Percentiles rank a stretch among this genome's conserved stretches.
These are phyloP conservation scores for Artemisiospiza belli DNA, from an alignment of 2,113 vertebrate species.

Conservation along the genomic window DNA sequence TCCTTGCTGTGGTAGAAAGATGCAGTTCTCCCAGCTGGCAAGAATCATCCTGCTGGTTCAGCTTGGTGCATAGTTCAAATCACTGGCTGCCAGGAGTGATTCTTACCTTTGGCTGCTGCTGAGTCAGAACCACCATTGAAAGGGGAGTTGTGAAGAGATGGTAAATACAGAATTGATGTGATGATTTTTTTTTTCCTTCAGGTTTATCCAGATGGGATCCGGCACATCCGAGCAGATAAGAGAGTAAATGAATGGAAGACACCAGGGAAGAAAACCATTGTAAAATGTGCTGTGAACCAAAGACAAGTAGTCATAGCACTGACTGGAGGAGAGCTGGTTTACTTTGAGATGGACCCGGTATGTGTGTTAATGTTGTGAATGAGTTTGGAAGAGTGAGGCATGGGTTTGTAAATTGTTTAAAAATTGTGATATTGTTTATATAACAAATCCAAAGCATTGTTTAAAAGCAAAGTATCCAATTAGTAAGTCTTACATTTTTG, in stretches of 20 bases:
- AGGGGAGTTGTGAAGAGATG: not conserved
- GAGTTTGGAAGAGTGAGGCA: not conserved
- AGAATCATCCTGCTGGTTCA: not conserved
- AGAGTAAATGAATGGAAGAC: slow-evolving; percentile 99
- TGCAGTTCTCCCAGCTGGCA: rapidly evolving
- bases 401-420: not conserved
- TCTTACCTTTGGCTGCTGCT: not conserved
- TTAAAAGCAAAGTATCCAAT: not conserved
- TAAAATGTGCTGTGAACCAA: slow-evolving; percentile 98
- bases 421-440: not conserved
- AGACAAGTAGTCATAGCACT: slow-evolving; percentile 97
- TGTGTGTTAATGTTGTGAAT: slow-evolving; percentile 21
- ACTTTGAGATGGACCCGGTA: slow-evolving; percentile 99
- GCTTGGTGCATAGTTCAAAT: not conserved
- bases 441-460: not conserved
- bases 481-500: not conserved
- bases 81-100: not conserved
- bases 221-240: slow-evolving; percentile 97
- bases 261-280: slow-evolving; percentile 96
- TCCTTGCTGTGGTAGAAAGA: not conserved
- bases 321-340: slow-evolving; percentile 96
- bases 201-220: slow-evolving; percentile 98
- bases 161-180: not conserved
- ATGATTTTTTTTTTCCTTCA: slow-evolving; percentile 10
- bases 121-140: not conserved